Conservation (phyloP, 2,888 invertebrate species). For the Meliscaeva auricollis region DNA sequence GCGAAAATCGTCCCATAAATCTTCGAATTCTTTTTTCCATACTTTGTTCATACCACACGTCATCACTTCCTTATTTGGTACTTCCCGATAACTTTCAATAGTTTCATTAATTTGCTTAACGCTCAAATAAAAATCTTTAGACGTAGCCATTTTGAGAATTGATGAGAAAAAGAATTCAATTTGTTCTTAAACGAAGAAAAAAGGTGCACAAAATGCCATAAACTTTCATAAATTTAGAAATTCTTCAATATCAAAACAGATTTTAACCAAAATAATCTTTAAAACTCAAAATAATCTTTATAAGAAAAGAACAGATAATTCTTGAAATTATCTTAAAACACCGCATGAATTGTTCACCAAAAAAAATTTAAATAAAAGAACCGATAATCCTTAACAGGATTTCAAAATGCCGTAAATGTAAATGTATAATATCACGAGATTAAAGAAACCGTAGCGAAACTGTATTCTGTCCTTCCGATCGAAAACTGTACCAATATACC, state of each 20-base stretch:
- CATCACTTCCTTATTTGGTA: background rate
- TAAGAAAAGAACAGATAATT: no score
- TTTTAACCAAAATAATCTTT: background rate
- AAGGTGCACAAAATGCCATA: no score
- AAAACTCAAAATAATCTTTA: no score
- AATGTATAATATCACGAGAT: no score
- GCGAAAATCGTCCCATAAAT: background rate
- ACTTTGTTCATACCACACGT: background rate
- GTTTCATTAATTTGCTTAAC: background rate
- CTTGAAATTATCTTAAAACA: no score
- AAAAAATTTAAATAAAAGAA: no score
- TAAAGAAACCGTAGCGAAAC: no score
- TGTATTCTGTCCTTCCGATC: no score
- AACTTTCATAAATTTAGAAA: background rate
- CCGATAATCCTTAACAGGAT: no score
- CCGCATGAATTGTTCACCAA: no score
- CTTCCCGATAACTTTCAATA: background rate
- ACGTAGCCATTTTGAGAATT: background rate
- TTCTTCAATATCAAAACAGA: background rate
- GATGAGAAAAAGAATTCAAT: background rate
- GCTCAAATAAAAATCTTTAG: background rate
- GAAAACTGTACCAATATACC: no score
- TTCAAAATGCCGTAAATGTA: no score
- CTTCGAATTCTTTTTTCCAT: slow-evolving; percentile 28
- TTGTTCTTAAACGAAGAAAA: background rate